Conservation (phyloP, 2,888 invertebrate species). For the Clostera curtula region DNA sequence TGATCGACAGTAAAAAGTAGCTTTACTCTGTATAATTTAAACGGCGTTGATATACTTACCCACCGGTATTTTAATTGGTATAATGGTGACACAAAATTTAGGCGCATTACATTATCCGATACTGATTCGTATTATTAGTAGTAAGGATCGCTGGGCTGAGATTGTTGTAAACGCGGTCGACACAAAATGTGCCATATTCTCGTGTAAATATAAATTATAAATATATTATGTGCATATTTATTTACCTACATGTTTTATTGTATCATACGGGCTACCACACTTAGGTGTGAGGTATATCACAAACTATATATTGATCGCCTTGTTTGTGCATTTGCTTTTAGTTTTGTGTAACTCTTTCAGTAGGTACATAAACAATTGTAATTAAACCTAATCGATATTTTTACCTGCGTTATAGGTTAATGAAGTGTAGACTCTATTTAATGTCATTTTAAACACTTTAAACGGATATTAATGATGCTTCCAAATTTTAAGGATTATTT, state of each 20-base stretch:
- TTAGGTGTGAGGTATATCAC: conserved; percentile 53
- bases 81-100: conserved; percentile 58
- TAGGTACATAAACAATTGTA: conserved; percentile 32
- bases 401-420: conserved; percentile 26
- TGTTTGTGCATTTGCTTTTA: conserved; percentile 70
- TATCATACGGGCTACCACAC: conserved; percentile 38
- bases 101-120: conserved; percentile 49
- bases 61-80: conserved; percentile 75
- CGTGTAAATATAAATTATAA: conserved; percentile 72
- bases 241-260: conserved; percentile 59
- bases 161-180: conserved; percentile 55
- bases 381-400: conserved; percentile 27
- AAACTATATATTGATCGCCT: conserved; percentile 54
- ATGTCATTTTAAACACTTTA: conserved; percentile 14
- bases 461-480: conserved; percentile 14
- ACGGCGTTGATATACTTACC: conserved; percentile 63
- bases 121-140: conserved; percentile 40
- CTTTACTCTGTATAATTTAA: conserved; percentile 42
- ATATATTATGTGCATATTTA: conserved; percentile 69
- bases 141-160: conserved; percentile 39
- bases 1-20: conserved; percentile 37
- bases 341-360: conserved; percentile 40
- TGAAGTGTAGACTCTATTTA: conserved; percentile 26
- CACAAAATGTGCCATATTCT: conserved; percentile 73
- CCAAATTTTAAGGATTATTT: conserved; percentile 11